Base-by-base conservation (phyloP, 2,797 vertebrate genomes). In the Anabas testudineus region DNA sequence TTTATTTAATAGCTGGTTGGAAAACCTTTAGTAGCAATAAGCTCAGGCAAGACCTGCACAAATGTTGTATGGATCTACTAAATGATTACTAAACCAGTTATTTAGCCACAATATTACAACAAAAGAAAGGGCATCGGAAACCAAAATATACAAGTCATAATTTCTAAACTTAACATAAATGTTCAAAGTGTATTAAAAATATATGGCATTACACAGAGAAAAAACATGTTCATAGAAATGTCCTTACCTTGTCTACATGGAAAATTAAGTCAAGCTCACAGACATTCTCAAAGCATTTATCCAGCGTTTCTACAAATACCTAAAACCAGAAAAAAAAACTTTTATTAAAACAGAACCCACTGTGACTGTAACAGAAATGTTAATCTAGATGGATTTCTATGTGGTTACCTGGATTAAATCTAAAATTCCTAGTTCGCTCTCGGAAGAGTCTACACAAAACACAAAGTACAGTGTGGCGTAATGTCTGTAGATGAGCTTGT, bases 281-380 rank as follows among this genome's bases (percentile, higher is more conserved):
- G 81, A 99, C 97, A 65, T 99, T 99, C 94, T 99, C 98, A 90
- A 99, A 99, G 93, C 98, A 99, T 87, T 99, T 99, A 93, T 99
- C 98, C 92, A 99, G 88, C 14, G 97, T 99, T 94, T 99, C 97
- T 94, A 99, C 98, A 82, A 99, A 99, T 61, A 99, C 98, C 98
- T 99, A 87, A 18, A 18, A 67, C 74, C 2, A 45, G 10, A 75
- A 14, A 15, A 10, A 21, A 16, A n/a, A n/a, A n/a, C n/a, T n/a
- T 7, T 22, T 15, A 28, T 28, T 36, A 32, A 48, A 71, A 24
- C 4, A 3, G 19, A 39, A 21, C 32, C 16, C 12, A 5, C 6
- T 22, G 51, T 2, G 15, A 32, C 22, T 18, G 26, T 36, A 5
- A 12, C 14, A 56, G 14, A 63, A n/a, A 43, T 46, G 43, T 6